Percentiles rank a stretch among this genome's conserved stretches.
These are phyloP conservation scores for Melospiza georgiana DNA, from an alignment of 2,113 vertebrate species.

Conservation along the genomic window DNA sequence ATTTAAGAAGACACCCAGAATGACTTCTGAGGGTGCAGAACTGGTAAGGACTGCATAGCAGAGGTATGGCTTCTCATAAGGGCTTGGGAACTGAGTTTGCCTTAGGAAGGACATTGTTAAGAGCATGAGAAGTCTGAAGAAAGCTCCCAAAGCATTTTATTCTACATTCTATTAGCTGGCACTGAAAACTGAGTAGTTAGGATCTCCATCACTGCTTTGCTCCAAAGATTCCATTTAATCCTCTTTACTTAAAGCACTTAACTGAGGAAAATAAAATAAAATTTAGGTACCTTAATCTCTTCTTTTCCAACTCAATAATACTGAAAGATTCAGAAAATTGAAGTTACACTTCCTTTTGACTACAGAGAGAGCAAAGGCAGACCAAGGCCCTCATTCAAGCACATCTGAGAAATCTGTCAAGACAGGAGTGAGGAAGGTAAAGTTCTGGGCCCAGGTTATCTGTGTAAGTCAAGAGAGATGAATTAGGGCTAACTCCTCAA, in stretches of 20 bases:
- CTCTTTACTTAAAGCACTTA: not conserved
- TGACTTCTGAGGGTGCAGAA: not conserved
- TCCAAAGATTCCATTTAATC: not conserved
- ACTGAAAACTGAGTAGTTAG: not conserved
- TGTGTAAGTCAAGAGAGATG: not conserved
- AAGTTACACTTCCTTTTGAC: not conserved
- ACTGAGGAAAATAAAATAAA: not conserved
- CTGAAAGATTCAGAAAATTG: not conserved
- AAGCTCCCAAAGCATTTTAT: not conserved
- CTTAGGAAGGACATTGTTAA: not conserved
- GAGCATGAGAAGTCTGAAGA: not conserved
- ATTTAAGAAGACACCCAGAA: not conserved
- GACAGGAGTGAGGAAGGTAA: not conserved
- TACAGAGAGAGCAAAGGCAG: not conserved
- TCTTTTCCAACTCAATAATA: not conserved
- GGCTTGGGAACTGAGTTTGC: not conserved
- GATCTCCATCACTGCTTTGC: not conserved
- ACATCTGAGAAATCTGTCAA: not conserved
- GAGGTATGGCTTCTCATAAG: not conserved
- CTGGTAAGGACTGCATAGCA: accelerated
- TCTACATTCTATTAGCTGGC: not conserved
- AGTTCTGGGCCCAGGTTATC: not conserved
- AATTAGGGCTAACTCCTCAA: not conserved
- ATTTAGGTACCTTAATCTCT: not conserved
- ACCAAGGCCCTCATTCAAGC: not conserved